Base-by-base conservation (phyloP, 2,113 vertebrate species). In the Cyrtonyx montezumae region DNA sequence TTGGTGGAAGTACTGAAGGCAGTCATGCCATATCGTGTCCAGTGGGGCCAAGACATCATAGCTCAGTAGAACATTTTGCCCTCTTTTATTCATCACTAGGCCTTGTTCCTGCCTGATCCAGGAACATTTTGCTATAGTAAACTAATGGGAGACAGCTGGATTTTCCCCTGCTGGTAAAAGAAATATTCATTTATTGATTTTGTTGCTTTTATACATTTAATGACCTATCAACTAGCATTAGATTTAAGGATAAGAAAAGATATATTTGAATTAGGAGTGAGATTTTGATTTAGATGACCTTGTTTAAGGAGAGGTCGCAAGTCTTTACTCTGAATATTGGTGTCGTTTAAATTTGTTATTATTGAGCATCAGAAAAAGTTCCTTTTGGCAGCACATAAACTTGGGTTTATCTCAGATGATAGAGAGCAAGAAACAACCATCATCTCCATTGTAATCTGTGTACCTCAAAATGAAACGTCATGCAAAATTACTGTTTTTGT, bases 371-470 rank as follows among this genome's bases (percentile, higher is more conserved):
- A 40, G 55, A 55, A 93, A 75, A 45, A 25, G 2, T 63, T 85
- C 46, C 34, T 90, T 63, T 40, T 56, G 53, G 20, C 59, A 20
- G 67, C 75, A 34, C 32, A 34, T 46, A 63, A 94, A 85, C 71
- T 77, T 48, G 61, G 26, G 51, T 85, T 91, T 92, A 86, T 88
- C 69, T 95, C 83, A 86, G 78, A 88, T 84, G 87, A 89, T 6
- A 87, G 84, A 42, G 74, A 87, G 46, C 28, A 92, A 78, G 87
- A 77, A 87, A 67, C 51, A 83, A 4, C 36, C 30, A 59, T 90
- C 92, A 95, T 94, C 87, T 94, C 70, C 48, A 30, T 68, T 95
- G 93, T 93, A 91, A 96, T 95, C 68, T 90, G 48, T 95, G 81
- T 91, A 75, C 74, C 83, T 79, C 83, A 67, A 94, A 94, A 96